Evolutionary conservation across 2,797 vertebrate species (phyloP).

Genomic region (Hyperoplus immaculatus): DNA sequence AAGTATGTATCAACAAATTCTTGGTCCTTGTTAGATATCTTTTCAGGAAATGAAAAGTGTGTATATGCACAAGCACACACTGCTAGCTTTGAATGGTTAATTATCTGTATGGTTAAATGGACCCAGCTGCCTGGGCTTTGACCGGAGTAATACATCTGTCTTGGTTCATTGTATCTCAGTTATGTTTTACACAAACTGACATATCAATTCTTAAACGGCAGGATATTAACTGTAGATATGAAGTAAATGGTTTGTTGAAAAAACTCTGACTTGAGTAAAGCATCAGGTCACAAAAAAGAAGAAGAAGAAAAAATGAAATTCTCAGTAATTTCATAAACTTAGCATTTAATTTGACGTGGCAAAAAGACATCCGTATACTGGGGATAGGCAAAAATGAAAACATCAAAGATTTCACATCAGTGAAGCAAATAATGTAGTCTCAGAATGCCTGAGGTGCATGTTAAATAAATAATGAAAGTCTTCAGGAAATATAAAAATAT

Average conservation of each 20-base stretch:
- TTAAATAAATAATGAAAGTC: constrained; percentile 50
- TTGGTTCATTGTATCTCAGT: constrained; percentile 41
- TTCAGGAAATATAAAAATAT: constrained; percentile 28
- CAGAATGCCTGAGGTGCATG: constrained; percentile 35
- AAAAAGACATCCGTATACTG: constrained; percentile 1
- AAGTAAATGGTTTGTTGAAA: constrained; percentile 30
- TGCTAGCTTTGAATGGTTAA: constrained; percentile 42
- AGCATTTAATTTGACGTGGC: constrained; percentile 20
- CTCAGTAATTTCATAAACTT: constrained; percentile 34
- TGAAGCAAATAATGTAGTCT: constrained; percentile 44
- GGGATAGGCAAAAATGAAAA: constrained; percentile 40
- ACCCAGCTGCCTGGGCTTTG: constrained; percentile 47
- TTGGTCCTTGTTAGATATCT: constrained; percentile 27
- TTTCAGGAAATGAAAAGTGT: constrained; percentile 22
- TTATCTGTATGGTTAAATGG: constrained; percentile 47
- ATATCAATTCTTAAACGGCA: constrained; percentile 26
- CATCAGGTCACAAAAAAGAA: constrained; percentile 26
- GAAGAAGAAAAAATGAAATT: not conserved
- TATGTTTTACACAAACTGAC: constrained; percentile 43
- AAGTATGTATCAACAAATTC: constrained; percentile 18
- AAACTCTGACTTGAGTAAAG: constrained; percentile 23
- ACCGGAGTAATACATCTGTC: constrained; percentile 51
- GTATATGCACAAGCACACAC: constrained; percentile 28
- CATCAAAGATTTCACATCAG: constrained; percentile 41
- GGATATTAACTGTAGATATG: constrained; percentile 27